Percentiles rank a stretch among this genome's conserved stretches.
Evolutionary conservation across 2,113 vertebrate species (phyloP).

Genomic region (Cairina moschata): DNA sequence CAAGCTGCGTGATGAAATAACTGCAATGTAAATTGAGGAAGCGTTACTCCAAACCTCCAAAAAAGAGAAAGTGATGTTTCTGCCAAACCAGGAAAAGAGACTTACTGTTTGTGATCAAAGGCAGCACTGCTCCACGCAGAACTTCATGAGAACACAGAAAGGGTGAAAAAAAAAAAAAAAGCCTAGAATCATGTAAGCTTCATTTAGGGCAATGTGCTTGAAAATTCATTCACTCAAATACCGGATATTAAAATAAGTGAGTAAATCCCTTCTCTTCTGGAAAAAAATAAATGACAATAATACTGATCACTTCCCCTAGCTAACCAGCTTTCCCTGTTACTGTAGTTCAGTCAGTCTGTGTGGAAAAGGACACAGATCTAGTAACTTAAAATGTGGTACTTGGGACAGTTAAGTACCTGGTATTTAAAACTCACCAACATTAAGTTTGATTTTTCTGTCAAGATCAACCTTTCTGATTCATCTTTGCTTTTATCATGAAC

Average conservation of each 20-base stretch:
- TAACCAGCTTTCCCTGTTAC: neutral
- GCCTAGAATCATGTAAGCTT: neutral
- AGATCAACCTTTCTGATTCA: neutral
- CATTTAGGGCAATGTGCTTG: neutral
- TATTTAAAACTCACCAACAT: neutral
- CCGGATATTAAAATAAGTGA: neutral
- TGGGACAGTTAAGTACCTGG: neutral
- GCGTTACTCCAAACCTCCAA: constrained; percentile 24
- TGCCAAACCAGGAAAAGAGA: constrained; percentile 63
- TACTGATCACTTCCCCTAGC: neutral
- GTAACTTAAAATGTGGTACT: neutral
- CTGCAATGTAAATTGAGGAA: constrained; percentile 39
- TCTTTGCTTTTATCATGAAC: neutral
- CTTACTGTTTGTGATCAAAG: constrained; percentile 6
- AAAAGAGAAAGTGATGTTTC: neutral
- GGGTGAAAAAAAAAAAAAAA: neutral
- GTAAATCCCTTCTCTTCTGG: neutral
- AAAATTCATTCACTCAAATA: neutral
- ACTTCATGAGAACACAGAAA: neutral
- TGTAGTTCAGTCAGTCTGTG: neutral
- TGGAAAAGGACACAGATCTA: neutral
- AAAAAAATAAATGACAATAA: no score
- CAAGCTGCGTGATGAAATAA: neutral
- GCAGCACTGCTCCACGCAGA: neutral
- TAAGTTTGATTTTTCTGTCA: neutral